A percentile compares a stretch with the other conserved stretches of the same genome.
phyloP scores from a whole-genome alignment of 2,113 vertebrate genomes.

The Mesoclemmys tuberculata region DNA sequence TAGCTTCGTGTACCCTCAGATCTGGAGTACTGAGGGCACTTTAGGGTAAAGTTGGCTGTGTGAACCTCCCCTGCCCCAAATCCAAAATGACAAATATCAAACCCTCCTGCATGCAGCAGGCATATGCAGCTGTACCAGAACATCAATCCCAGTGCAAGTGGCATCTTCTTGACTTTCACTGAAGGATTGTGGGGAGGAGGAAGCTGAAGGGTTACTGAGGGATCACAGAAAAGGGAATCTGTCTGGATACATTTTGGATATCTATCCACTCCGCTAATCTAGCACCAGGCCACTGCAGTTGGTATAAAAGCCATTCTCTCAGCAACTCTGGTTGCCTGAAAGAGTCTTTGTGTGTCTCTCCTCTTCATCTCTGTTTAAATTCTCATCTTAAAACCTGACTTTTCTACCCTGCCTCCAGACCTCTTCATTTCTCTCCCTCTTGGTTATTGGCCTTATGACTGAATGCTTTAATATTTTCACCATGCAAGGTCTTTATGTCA shows the following conservation, averaged over 20 bases:
- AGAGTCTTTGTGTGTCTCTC: conserved; percentile 57
- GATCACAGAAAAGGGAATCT: conserved; percentile 20
- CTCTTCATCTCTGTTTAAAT: conserved; percentile 61
- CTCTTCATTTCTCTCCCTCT: conserved; percentile 71
- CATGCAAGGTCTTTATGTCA: conserved; percentile 77
- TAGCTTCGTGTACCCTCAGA: neutral
- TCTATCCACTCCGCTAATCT: conserved; percentile 52
- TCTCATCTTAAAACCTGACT: conserved; percentile 72
- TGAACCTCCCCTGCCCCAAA: conserved; percentile 57
- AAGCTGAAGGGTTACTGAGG: neutral
- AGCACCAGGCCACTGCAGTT: conserved; percentile 18
- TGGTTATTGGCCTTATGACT: conserved; percentile 77
- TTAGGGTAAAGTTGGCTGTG: conserved; percentile 31
- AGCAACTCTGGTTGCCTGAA: conserved; percentile 61
- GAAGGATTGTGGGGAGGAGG: neutral
- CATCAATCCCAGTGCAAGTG: rapidly evolving
- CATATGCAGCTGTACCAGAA: conserved; percentile 25
- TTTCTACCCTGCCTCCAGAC: conserved; percentile 61
- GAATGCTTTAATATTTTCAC: conserved; percentile 79
- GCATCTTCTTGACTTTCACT: neutral
- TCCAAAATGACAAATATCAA: neutral
- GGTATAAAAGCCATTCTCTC: conserved; percentile 40
- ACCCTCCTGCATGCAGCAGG: conserved; percentile 8
- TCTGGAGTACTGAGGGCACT: neutral
- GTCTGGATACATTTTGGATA: conserved; percentile 48